Evolutionary conservation across 2,888 invertebrate genomes (phyloP), one percentile per base, ranked within the genome.

Genomic region (Graphium colonna): DNA sequence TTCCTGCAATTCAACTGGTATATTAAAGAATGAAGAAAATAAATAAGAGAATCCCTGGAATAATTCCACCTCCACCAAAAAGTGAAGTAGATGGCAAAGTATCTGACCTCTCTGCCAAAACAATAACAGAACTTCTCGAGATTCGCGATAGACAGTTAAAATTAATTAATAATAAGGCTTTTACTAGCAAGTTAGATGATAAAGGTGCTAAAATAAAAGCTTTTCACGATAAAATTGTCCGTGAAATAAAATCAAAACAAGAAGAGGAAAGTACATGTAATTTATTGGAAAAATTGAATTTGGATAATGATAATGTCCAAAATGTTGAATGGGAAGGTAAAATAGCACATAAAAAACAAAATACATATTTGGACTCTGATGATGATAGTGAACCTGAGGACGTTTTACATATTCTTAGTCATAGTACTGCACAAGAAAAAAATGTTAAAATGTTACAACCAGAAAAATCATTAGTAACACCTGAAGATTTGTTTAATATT

Each of bases 241-340:
- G 64, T 17, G 90, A 91, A 71, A 61, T 93, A n/a, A 73, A 84
- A 33, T 69, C 70, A 21, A 90, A 88, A 59, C 74, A 91, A 60
- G 83, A 91, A 54, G 78, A 91, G 36, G 90, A 92, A 18, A 71
- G 86, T 54, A 76, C 91, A 10, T 91, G 91, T 57, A 67, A 73
- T 55, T 73, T 92, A 60, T 71, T 93, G 1, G 82, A 88, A 15
- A 79, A 82, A 52, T 73, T 92, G 54, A 91, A 87, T 52, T 71
- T 93, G 21, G 79, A 71, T 28, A 85, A 89, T 26, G 71, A 81
- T 42, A 72, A 82, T 3, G 78, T 92, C 52, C 90, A 90, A 68
- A 78, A 91, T 67, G 69, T 93, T 1, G 93, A 93, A 81, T 93
- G 93, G 93, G 85, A 88, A 15, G 90, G 91, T 26, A 87, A 86